A percentile compares a stretch with the other conserved stretches of the same genome.
These are phyloP conservation scores for Pipistrellus pipistrellus DNA, from an alignment of 2,797 vertebrate genomes.

Conservation along the genomic window DNA sequence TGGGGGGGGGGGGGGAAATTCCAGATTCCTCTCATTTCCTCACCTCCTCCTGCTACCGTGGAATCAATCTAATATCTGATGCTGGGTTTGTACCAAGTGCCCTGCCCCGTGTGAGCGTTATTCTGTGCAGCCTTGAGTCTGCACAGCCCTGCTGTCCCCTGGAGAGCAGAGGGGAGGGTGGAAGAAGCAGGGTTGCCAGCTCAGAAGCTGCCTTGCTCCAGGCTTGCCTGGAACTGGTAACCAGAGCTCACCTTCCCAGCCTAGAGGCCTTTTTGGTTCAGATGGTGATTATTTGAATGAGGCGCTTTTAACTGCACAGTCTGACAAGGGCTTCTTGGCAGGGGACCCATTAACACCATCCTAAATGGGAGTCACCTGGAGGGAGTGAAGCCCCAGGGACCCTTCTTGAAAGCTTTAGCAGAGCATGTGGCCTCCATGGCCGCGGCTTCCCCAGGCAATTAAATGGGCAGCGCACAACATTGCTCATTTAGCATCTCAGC, in stretches of 20 bases:
- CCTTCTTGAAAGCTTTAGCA: constrained; percentile 63
- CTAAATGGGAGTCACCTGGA: constrained; percentile 73
- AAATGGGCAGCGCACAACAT: not conserved
- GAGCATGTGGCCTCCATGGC: not conserved
- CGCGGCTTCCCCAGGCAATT: not conserved
- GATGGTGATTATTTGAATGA: constrained; percentile 64
- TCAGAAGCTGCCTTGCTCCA: not conserved
- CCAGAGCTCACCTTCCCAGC: not conserved
- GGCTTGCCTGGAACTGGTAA: constrained; percentile 10
- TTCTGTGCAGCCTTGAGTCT: not conserved
- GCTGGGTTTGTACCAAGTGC: not conserved
- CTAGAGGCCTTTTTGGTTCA: constrained; percentile 37
- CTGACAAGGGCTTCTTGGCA: constrained; percentile 38
- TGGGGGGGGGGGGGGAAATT: not conserved
- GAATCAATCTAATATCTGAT: not conserved
- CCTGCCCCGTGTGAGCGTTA: not conserved
- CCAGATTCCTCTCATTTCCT: not conserved
- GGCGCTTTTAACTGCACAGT: constrained; percentile 57
- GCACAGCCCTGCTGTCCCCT: not conserved
- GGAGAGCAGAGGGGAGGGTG: not conserved
- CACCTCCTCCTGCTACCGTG: not conserved
- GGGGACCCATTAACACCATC: constrained; percentile 69
- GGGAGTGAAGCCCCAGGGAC: constrained; percentile 62
- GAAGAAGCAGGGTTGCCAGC: not conserved
- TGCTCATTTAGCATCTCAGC: constrained; percentile 10